phyloP scores from a whole-genome alignment of 2,113 vertebrate genomes.

The Dolichallabes microphthalmus region DNA sequence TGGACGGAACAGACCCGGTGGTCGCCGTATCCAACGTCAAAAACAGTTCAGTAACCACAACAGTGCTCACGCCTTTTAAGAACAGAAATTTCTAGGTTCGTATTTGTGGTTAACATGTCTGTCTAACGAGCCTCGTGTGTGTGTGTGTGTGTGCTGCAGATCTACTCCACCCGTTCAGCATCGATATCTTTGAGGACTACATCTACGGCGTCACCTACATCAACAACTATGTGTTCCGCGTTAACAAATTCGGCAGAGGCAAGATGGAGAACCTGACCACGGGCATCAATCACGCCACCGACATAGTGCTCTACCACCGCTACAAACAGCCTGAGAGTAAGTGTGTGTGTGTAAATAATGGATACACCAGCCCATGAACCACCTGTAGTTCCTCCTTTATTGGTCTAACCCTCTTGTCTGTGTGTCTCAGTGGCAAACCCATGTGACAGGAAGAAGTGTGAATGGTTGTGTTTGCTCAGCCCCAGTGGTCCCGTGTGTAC shows the following conservation, averaged over 20 bases:
- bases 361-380: background rate
- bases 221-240: conserved; percentile 93
- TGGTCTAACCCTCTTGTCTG: background rate
- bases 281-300: conserved; percentile 90
- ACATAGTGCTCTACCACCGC: conserved; percentile 91
- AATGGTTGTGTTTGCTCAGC: conserved; percentile 94
- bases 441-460: conserved; percentile 94
- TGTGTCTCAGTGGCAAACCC: conserved; percentile 85
- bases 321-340: conserved; percentile 94
- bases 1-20: conserved; percentile 89
- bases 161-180: conserved; percentile 93
- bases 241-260: conserved; percentile 93
- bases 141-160: conserved; percentile 65
- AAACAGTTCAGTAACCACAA: conserved; percentile 75
- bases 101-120: background rate
- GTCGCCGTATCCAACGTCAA: conserved; percentile 84
- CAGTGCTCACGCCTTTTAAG: background rate
- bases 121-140: background rate
- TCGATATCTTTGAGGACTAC: conserved; percentile 96
- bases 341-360: conserved; percentile 40
- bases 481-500: conserved; percentile 94
- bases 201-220: conserved; percentile 96
- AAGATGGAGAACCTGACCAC: conserved; percentile 85
- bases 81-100: background rate
- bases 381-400: background rate